Conservation (phyloP, 2,113 vertebrate species). For the Neopipo cinnamomea region DNA sequence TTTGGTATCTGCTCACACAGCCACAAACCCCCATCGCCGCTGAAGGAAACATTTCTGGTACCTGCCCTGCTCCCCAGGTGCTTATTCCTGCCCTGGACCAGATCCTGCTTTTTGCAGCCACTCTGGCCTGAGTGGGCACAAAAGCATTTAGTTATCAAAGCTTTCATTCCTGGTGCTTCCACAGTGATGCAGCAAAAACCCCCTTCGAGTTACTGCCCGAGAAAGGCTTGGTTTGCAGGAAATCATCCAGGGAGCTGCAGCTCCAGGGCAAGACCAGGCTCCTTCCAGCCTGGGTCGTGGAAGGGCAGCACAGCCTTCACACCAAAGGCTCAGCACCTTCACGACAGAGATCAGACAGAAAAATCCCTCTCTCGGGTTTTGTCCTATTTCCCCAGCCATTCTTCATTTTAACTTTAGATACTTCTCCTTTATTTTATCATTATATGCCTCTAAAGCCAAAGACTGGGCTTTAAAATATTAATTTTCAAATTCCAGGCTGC, state of each 20-base stretch:
- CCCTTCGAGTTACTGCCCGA: background rate
- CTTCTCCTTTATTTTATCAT: background rate
- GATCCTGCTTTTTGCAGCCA: background rate
- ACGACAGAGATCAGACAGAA: rapidly evolving
- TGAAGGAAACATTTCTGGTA: background rate
- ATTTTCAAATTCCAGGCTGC: background rate
- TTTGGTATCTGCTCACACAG: background rate
- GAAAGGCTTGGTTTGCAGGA: background rate
- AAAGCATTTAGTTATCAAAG: too few relatives aligned
- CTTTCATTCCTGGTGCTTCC: too few relatives aligned
- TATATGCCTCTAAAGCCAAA: background rate
- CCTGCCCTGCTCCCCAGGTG: background rate
- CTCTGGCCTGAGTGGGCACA: background rate
- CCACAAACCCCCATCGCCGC: background rate
- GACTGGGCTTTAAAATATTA: background rate
- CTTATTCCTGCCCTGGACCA: background rate
- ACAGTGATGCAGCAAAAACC: background rate
- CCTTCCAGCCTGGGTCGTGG: too few relatives aligned
- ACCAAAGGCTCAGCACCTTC: background rate
- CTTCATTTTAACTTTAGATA: background rate
- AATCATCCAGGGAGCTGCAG: background rate
- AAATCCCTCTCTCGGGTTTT: background rate
- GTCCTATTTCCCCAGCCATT: background rate
- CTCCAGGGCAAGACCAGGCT: background rate
- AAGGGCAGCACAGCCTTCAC: background rate